Conservation (phyloP, 2,113 vertebrate genomes). For the Plectropomus leopardus region DNA sequence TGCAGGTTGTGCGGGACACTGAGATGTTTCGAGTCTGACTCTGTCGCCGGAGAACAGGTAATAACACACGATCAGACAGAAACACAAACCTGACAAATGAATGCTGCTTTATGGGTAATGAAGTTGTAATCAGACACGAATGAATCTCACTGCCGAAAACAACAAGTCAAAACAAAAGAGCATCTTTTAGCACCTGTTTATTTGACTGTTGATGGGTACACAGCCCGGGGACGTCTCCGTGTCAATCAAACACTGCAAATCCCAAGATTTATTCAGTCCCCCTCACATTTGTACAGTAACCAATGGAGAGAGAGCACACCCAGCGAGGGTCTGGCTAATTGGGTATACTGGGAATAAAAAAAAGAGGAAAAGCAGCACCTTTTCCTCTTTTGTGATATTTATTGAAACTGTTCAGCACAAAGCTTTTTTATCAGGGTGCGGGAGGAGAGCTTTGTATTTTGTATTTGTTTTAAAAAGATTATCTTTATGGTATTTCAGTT, state of each 20-base stretch:
- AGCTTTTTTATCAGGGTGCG: constrained; percentile 38
- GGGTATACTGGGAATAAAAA: constrained; percentile 61
- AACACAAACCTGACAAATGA: constrained; percentile 25
- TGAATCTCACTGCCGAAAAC: constrained; percentile 23
- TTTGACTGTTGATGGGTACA: constrained; percentile 31
- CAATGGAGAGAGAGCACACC: constrained; percentile 57
- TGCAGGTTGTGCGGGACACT: constrained; percentile 18
- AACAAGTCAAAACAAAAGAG: constrained; percentile 11
- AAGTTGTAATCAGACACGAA: neutral
- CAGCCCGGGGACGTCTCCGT: constrained; percentile 47
- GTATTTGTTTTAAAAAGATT: constrained; percentile 42
- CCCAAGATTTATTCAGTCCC: constrained; percentile 51
- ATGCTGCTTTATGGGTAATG: neutral
- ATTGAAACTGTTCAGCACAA: constrained; percentile 63
- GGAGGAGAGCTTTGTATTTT: constrained; percentile 47
- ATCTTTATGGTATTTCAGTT: constrained; percentile 23
- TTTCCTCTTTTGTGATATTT: constrained; percentile 63
- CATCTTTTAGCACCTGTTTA: constrained; percentile 22
- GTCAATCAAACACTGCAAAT: constrained; percentile 66
- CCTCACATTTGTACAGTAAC: constrained; percentile 51
- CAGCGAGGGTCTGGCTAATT: constrained; percentile 69
- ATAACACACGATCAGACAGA: too few species aligned
- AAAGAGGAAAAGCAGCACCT: constrained; percentile 33
- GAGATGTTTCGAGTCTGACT: too few species aligned
- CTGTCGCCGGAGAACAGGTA: too few species aligned